Evolutionary conservation across 2,113 vertebrate species (phyloP).

Genomic region (Sminthopsis crassicaudata): DNA sequence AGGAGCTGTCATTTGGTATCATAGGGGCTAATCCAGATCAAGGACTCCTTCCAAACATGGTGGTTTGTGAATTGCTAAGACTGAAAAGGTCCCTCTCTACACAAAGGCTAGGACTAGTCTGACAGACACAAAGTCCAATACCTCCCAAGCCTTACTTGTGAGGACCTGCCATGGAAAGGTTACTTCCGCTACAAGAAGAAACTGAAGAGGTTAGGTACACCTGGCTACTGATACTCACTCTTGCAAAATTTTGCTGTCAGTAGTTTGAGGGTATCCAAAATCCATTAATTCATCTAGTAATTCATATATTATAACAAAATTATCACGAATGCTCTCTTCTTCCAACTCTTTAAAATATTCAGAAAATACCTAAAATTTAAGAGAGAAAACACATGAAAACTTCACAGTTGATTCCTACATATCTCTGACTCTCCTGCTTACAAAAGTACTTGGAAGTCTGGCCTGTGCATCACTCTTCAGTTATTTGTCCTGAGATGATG

Average conservation of each 20-base stretch:
- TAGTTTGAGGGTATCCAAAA: conserved; percentile 98
- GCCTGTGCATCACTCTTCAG: neutral
- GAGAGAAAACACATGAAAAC: neutral
- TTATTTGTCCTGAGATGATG: neutral
- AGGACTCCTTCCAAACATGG: neutral
- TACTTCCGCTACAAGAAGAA: neutral
- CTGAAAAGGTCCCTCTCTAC: neutral
- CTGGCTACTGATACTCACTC: conserved; percentile 88
- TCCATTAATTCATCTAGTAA: conserved; percentile 99
- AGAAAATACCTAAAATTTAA: conserved; percentile 91
- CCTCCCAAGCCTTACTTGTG: neutral
- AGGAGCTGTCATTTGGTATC: neutral
- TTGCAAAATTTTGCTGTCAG: conserved; percentile 99
- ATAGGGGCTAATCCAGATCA: neutral
- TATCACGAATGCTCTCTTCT: conserved; percentile 99
- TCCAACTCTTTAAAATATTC: conserved; percentile 99
- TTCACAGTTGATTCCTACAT: neutral
- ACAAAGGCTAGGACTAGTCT: neutral
- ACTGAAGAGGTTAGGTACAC: neutral
- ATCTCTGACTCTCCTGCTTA: neutral
- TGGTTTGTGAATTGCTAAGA: neutral
- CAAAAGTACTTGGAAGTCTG: neutral
- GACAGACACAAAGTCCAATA: neutral
- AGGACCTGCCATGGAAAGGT: neutral
- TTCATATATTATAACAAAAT: conserved; percentile 99